Conservation (phyloP, 2,888 invertebrate species). For the Sphaerophoria taeniata region DNA sequence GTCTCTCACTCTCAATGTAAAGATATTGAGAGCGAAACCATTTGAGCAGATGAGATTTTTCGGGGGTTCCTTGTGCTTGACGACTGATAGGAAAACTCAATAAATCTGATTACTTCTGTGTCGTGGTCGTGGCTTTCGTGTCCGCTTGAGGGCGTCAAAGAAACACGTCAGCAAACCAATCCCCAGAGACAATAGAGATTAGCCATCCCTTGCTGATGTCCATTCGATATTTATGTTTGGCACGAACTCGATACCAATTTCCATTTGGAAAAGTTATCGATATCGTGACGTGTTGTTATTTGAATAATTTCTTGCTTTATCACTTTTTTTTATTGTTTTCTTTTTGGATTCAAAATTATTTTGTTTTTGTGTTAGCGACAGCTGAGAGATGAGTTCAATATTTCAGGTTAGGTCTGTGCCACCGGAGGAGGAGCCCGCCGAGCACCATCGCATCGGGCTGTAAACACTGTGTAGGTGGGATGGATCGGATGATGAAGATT, state of each 20-base stretch:
- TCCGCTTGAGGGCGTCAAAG: conserved; percentile 35
- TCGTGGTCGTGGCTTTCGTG: conserved; percentile 35
- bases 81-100: conserved; percentile 1
- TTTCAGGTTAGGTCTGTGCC: no score
- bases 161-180: conserved; percentile 6
- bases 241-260: conserved; percentile 57
- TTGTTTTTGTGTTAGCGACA: conserved; percentile 52
- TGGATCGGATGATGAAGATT: conserved; percentile 27
- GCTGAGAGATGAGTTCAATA: conserved; percentile 37
- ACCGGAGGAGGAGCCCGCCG: neutral
- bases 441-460: neutral
- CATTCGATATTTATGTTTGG: conserved; percentile 34
- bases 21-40: conserved; percentile 45
- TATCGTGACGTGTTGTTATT: conserved; percentile 49
- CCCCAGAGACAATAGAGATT: conserved; percentile 34
- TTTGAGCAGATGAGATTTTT: conserved; percentile 14
- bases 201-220: neutral
- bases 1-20: conserved; percentile 44
- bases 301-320: conserved; percentile 14
- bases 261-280: conserved; percentile 41
- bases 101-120: conserved; percentile 32
- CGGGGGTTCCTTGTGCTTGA: neutral
- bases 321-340: neutral
- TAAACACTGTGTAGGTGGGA: conserved; percentile 3
- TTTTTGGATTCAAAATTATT: neutral